phyloP scores from a whole-genome alignment of 2,113 vertebrate genomes.

The Eurystomus gularis region DNA sequence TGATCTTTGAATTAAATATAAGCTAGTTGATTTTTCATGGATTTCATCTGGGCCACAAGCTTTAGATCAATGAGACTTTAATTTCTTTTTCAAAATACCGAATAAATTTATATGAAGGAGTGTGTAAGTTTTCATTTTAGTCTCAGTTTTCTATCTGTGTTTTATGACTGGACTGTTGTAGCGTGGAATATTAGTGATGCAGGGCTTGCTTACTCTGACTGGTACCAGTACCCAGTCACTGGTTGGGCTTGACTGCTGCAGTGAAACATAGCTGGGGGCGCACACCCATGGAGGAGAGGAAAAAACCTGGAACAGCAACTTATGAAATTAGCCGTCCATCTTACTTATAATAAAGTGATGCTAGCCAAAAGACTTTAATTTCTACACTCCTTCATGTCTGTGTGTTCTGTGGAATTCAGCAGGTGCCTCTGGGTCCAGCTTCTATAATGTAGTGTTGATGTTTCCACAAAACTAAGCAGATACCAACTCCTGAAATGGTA shows the following conservation, averaged over 20 bases:
- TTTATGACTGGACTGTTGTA: neutral
- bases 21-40: neutral
- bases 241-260: fast-evolving
- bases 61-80: neutral
- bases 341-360: neutral
- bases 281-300: neutral
- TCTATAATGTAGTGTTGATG: neutral
- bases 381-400: neutral
- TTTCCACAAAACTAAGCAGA: neutral
- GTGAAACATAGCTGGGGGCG: neutral
- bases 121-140: neutral
- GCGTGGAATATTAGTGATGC: neutral
- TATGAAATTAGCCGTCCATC: constrained; percentile 25
- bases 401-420: neutral
- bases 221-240: neutral
- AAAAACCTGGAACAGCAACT: constrained; percentile 29
- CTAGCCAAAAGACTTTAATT: neutral
- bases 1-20: neutral
- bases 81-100: constrained; percentile 15
- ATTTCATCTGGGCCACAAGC: neutral
- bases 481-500: neutral
- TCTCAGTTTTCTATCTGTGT: neutral
- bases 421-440: neutral
- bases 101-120: neutral
- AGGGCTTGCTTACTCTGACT: neutral